These are phyloP conservation scores for Danio jaintianensis DNA, from an alignment of 2,797 vertebrate species.

Conservation along the genomic window DNA sequence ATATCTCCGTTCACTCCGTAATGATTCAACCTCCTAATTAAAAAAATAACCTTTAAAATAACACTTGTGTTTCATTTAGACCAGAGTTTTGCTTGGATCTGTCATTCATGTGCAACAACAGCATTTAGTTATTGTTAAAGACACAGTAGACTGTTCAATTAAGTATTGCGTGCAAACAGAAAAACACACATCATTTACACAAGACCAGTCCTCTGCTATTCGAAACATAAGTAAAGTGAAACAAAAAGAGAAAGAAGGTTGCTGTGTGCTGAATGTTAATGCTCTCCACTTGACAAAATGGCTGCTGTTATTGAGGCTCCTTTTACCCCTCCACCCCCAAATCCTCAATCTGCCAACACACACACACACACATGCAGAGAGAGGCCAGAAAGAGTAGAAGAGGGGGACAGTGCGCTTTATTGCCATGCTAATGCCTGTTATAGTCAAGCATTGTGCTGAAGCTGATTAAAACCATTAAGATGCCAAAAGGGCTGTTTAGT, in stretches of 20 bases:
- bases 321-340: slow-evolving; percentile 15
- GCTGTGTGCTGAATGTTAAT: slow-evolving; percentile 39
- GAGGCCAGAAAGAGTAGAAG: slow-evolving; percentile 3
- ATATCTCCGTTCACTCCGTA: no score
- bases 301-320: slow-evolving; percentile 20
- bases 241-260: slow-evolving; percentile 6
- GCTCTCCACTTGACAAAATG: slow-evolving; percentile 27
- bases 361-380: not conserved
- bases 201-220: no score
- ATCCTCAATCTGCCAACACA: slow-evolving; percentile 32
- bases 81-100: no score
- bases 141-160: no score
- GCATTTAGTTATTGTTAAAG: no score
- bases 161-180: not conserved
- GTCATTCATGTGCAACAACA: no score
- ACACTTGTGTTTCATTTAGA: no score
- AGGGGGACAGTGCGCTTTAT: slow-evolving; percentile 16
- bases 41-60: no score
- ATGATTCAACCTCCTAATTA: no score
- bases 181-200: no score
- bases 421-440: slow-evolving; percentile 49
- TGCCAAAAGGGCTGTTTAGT: slow-evolving; percentile 22
- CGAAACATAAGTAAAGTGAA: slow-evolving; percentile 38
- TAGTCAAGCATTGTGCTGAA: slow-evolving; percentile 35
- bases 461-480: slow-evolving; percentile 31